Conservation (phyloP, 1,140 invertebrate species). For the Mylabris phalerata region DNA sequence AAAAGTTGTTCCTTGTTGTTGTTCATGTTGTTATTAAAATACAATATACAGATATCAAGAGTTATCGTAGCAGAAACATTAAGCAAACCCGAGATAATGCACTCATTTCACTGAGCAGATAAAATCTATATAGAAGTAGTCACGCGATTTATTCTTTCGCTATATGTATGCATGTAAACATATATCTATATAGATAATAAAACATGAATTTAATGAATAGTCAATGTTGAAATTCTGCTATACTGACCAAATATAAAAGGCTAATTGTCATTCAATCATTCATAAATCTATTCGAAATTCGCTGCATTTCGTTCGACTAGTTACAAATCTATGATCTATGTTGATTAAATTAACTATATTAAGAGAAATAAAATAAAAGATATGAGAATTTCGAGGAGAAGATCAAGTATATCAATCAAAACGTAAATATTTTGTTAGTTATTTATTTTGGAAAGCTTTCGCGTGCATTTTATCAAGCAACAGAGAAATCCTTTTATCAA, state of each 20-base stretch:
- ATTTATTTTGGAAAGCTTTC: conserved; percentile 13
- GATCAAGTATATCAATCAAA: conserved; percentile 1
- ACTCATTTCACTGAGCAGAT: conserved; percentile 1
- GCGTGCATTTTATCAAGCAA: conserved; percentile 1
- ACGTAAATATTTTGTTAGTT: conserved; percentile 1
- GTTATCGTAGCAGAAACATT: background rate
- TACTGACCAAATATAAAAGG: conserved; percentile 1
- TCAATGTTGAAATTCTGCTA: background rate
- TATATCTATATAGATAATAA: background rate
- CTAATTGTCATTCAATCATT: too few relatives aligned
- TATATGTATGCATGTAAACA: conserved; percentile 2
- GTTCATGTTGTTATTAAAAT: background rate
- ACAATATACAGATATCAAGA: background rate
- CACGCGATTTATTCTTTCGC: conserved; percentile 2
- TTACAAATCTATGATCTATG: background rate
- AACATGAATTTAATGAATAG: background rate
- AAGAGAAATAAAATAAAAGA: too few relatives aligned
- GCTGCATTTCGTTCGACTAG: too few relatives aligned
- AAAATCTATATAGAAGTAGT: conserved; percentile 1
- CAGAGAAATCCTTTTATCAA: conserved; percentile 14
- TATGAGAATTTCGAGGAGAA: too few relatives aligned
- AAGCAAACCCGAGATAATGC: background rate
- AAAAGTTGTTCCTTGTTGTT: background rate
- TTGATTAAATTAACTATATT: background rate
- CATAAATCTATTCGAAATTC: too few relatives aligned